Percentiles rank a stretch among this genome's conserved stretches.
These are phyloP conservation scores for Drosophila ogumai DNA, from an alignment of 1,140 invertebrate species.

Conservation along the genomic window DNA sequence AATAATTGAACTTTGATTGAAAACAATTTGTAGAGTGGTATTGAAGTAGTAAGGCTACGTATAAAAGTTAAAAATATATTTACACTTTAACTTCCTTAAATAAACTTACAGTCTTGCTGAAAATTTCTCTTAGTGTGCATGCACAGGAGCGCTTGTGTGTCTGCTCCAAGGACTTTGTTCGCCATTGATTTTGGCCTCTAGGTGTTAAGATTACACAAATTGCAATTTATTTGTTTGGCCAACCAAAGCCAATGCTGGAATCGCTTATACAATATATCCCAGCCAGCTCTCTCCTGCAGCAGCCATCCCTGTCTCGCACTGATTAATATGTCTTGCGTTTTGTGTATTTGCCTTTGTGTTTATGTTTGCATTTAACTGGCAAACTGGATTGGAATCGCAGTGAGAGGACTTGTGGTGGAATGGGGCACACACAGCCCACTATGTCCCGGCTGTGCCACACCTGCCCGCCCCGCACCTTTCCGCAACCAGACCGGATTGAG, in stretches of 20 bases:
- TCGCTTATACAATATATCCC: constrained; percentile 38
- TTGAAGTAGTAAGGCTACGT: not conserved
- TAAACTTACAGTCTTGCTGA: not conserved
- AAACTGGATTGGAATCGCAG: constrained; percentile 36
- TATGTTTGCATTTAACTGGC: constrained; percentile 77
- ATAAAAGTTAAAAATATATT: not conserved
- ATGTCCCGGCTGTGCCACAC: constrained; percentile 1
- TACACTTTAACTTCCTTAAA: not conserved
- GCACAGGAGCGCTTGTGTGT: not conserved
- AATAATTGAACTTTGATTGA: not conserved
- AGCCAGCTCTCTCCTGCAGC: not conserved
- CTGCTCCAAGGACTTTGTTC: constrained; percentile 26
- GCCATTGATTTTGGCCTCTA: constrained; percentile 76
- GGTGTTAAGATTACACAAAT: constrained; percentile 82
- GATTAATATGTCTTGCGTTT: constrained; percentile 77
- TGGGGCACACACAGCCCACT: constrained; percentile 1
- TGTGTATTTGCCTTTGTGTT: constrained; percentile 63
- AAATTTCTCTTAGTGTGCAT: not conserved
- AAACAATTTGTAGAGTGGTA: too few species aligned
- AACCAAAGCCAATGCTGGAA: constrained; percentile 71
- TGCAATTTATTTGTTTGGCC: constrained; percentile 80
- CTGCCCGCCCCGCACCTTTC: constrained; percentile 6
- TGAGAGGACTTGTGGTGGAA: not conserved
- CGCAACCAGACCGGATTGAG: constrained; percentile 35
- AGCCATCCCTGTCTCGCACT: constrained; percentile 41